These are phyloP conservation scores for Entomobrya multifasciata DNA, from an alignment of 2,888 invertebrate genomes.

Conservation along the genomic window DNA sequence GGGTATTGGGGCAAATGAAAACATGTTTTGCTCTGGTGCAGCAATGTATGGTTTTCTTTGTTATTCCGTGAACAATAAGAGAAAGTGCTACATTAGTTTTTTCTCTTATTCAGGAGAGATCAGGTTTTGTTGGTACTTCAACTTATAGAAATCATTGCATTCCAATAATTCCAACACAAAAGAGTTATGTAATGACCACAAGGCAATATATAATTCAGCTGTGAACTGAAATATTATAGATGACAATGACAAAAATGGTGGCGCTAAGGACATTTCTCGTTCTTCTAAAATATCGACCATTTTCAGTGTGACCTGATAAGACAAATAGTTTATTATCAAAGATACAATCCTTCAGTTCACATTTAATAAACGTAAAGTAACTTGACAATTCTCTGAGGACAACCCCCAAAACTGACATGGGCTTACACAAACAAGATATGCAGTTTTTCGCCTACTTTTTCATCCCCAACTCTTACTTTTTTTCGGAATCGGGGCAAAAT, in stretches of 20 bases:
- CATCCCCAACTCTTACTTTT: background rate
- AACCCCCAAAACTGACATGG: slow-evolving; percentile 29
- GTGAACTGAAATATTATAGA: slow-evolving; percentile 1
- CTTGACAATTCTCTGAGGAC: slow-evolving; percentile 36
- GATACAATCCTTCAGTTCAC: slow-evolving; percentile 21
- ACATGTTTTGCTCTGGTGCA: too few relatives aligned
- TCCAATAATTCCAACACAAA: background rate
- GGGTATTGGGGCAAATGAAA: slow-evolving; percentile 33
- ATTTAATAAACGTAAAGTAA: slow-evolving; percentile 26
- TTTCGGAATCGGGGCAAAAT: background rate
- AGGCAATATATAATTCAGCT: background rate
- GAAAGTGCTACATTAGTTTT: background rate
- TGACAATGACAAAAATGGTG: too few relatives aligned
- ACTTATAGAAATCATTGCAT: background rate
- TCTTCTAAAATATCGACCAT: background rate
- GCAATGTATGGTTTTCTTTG: too few relatives aligned
- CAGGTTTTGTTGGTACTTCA: too few relatives aligned
- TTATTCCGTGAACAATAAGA: background rate
- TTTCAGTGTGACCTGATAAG: slow-evolving; percentile 32
- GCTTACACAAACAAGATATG: slow-evolving; percentile 32
- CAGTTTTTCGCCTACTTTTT: background rate
- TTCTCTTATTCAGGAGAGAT: too few relatives aligned
- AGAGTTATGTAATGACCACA: background rate
- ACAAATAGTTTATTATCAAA: slow-evolving; percentile 19
- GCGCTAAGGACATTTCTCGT: background rate